phyloP scores from a whole-genome alignment of 2,113 vertebrate genomes.

The Melierax canorus region DNA sequence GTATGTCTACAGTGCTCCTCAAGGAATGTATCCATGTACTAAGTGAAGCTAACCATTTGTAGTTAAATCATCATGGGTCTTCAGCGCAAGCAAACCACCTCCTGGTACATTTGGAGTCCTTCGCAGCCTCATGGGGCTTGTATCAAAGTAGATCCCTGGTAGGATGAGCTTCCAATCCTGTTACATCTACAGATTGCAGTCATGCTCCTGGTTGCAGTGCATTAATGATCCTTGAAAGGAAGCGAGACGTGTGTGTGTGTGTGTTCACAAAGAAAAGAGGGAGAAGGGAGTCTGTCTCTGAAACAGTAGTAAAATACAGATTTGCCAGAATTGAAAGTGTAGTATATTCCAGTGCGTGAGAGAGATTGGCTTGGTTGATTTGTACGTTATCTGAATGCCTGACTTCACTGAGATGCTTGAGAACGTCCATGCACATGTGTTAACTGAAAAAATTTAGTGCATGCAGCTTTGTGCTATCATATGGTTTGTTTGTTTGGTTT shows the following conservation, averaged over 20 bases:
- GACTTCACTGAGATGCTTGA: background rate
- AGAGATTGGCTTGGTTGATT: background rate
- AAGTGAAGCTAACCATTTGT: background rate
- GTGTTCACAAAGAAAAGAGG: background rate
- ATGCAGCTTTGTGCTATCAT: background rate
- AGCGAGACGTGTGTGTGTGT: background rate
- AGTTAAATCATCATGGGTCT: background rate
- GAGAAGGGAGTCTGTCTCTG: background rate
- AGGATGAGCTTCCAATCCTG: background rate
- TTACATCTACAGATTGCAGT: background rate
- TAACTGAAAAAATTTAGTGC: background rate
- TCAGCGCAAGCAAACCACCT: background rate
- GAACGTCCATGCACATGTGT: fast-evolving
- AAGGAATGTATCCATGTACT: background rate
- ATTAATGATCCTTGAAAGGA: background rate
- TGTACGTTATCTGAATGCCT: background rate
- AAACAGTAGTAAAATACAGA: background rate
- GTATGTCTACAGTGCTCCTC: background rate
- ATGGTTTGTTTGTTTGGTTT: background rate
- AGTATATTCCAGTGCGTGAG: background rate
- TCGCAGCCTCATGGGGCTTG: fast-evolving
- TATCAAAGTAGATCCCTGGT: background rate
- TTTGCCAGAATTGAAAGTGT: background rate
- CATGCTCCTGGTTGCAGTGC: background rate
- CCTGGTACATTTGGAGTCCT: background rate